phyloP scores from a whole-genome alignment of 2,113 vertebrate genomes.

The Rhea americana region DNA sequence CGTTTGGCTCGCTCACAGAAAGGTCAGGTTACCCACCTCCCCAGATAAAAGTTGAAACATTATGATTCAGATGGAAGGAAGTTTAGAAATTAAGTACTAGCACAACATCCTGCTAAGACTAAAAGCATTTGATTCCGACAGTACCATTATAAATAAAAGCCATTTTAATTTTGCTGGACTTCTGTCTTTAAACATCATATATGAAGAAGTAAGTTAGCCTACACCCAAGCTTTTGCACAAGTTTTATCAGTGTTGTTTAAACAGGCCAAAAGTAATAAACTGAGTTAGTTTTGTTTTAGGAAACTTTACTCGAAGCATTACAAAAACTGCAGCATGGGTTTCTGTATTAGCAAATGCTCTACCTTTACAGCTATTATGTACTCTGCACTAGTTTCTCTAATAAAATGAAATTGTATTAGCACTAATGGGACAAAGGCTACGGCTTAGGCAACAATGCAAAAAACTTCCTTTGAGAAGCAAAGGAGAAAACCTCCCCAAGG shows the following conservation, averaged over 20 bases:
- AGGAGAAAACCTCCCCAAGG: background rate
- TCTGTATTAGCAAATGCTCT: slow-evolving; percentile 15
- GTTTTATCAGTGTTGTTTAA: slow-evolving; percentile 61
- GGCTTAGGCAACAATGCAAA: background rate
- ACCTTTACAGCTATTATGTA: slow-evolving; percentile 16
- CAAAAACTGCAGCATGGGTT: background rate
- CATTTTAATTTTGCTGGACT: slow-evolving; percentile 36
- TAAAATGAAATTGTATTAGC: background rate
- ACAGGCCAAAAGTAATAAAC: slow-evolving; percentile 63
- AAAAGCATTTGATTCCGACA: slow-evolving; percentile 63
- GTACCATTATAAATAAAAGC: slow-evolving; percentile 51
- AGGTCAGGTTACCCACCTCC: slow-evolving; percentile 76
- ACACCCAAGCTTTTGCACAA: slow-evolving; percentile 17
- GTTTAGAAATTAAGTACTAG: slow-evolving; percentile 63
- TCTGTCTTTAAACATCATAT: slow-evolving; percentile 32
- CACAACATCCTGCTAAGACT: slow-evolving; percentile 38
- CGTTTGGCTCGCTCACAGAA: slow-evolving; percentile 57
- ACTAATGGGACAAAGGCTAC: background rate
- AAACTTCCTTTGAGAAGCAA: background rate
- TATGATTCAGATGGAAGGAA: slow-evolving; percentile 57
- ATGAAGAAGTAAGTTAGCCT: slow-evolving; percentile 47
- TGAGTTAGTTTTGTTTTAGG: slow-evolving; percentile 63
- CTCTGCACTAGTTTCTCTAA: background rate
- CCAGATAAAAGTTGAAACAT: slow-evolving; percentile 64
- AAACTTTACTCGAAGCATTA: slow-evolving; percentile 59